Percentiles rank a stretch among this genome's conserved stretches.
These are phyloP conservation scores for Pectinophora gossypiella DNA, from an alignment of 1,140 invertebrate genomes.

Conservation along the genomic window DNA sequence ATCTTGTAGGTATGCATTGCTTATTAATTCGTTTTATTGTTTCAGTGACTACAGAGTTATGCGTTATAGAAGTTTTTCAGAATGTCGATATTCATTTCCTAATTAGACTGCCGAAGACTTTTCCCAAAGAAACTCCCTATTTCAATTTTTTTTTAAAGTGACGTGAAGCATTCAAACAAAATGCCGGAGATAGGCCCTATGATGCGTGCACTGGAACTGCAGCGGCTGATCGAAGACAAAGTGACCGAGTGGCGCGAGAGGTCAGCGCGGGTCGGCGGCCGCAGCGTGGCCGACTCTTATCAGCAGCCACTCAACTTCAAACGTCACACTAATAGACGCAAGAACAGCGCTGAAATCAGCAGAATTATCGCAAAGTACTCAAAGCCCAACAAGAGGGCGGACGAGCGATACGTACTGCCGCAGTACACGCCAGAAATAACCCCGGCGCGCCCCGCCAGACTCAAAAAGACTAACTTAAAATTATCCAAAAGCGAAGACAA, in stretches of 20 bases:
- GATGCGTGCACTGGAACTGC: slow-evolving; percentile 65
- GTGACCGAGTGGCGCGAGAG: slow-evolving; percentile 68
- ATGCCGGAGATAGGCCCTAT: slow-evolving; percentile 65
- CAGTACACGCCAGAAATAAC: slow-evolving; percentile 29
- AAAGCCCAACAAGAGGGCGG: slow-evolving; percentile 49
- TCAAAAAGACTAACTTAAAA: slow-evolving; percentile 52
- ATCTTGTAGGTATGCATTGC: not conserved
- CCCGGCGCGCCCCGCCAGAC: slow-evolving; percentile 46
- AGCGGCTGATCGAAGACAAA: slow-evolving; percentile 68
- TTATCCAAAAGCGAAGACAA: slow-evolving; percentile 61
- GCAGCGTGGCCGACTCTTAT: slow-evolving; percentile 64
- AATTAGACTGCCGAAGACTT: too few relatives aligned
- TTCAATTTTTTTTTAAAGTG: too few relatives aligned
- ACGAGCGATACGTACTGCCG: slow-evolving; percentile 34
- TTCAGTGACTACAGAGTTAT: not conserved
- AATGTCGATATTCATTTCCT: not conserved
- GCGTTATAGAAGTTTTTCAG: not conserved
- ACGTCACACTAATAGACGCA: slow-evolving; percentile 65
- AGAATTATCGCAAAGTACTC: slow-evolving; percentile 73
- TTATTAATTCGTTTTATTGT: not conserved
- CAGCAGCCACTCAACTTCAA: slow-evolving; percentile 67
- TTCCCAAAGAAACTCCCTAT: too few relatives aligned
- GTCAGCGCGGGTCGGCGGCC: slow-evolving; percentile 64
- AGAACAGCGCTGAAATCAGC: slow-evolving; percentile 70
- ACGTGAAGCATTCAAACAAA: too few relatives aligned